These are phyloP conservation scores for Eumerus sabulonum DNA, from an alignment of 2,888 invertebrate species.

Conservation along the genomic window DNA sequence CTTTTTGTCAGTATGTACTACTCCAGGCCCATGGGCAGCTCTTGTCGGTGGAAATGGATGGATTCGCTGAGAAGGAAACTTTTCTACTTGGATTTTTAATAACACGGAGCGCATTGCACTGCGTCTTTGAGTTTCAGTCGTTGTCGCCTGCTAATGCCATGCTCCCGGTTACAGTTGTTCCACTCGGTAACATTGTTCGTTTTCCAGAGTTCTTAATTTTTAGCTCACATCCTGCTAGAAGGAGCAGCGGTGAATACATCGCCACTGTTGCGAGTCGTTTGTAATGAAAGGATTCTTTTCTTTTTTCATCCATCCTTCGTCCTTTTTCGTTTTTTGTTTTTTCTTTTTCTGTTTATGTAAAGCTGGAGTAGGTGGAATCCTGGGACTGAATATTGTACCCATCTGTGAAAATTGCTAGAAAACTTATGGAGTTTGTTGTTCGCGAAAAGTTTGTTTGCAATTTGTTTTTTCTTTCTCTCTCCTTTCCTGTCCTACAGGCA, in stretches of 20 bases:
- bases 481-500: constrained; percentile 54
- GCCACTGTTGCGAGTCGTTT: constrained; percentile 2
- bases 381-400: constrained; percentile 48
- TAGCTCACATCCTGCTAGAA: background rate
- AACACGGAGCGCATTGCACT: constrained; percentile 22
- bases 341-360: no score
- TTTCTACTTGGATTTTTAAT: constrained; percentile 51
- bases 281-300: constrained; percentile 2
- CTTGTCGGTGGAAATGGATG: constrained; percentile 4
- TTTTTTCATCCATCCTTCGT: constrained; percentile 31
- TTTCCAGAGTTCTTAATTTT: constrained; percentile 31
- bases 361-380: background rate
- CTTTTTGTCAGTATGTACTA: constrained; percentile 34
- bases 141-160: no score
- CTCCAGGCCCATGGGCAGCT: constrained; percentile 31
- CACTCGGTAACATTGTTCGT: constrained; percentile 40
- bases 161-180: background rate
- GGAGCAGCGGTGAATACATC: background rate
- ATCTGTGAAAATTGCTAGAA: constrained; percentile 62
- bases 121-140: constrained; percentile 31
- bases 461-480: constrained; percentile 20
- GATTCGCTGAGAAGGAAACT: constrained; percentile 26
- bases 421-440: constrained; percentile 57
- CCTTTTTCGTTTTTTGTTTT: no score
- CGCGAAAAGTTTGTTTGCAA: constrained; percentile 54